Evolutionary conservation across 2,888 invertebrate genomes (phyloP), one percentile per base, ranked within the genome.

Genomic region (Napeogenes sylphis): DNA sequence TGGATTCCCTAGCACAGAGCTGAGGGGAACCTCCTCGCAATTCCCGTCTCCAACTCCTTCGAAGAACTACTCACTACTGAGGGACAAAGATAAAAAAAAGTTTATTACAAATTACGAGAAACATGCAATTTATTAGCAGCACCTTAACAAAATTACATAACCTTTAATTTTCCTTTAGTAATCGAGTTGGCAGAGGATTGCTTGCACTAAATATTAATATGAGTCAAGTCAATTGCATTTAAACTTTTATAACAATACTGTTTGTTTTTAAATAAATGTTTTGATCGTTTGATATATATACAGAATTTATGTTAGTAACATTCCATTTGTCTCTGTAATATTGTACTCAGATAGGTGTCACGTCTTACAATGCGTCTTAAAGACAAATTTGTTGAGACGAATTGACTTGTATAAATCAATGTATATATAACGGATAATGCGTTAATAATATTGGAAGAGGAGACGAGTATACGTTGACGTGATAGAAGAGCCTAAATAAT

Each of bases 1-100:
- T 91, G 91, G 91, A 90, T 91, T 84, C 91, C 91, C 81, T 91
- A 89, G 86, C 91, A 80, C 85, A 88, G 79, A 90, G 88, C 84
- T 87, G 89, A 91, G 87, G 87, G 85, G 84, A 70, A 67, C 73
- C 81, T 81, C 81, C 85, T 83, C 80, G 75, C 74, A 76, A 86
- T 83, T 78, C 83, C 81, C 81, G 81, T 75, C 73, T 87, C 84
- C 72, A 86, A 83, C 78, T 87, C 85, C 77, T 87, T 79, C 65
- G 87, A 86, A 77, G 84, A 83, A 67, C 85, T 86, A 68, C 87
- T 85, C 70, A 79, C 78, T 73, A 76, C 74, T 66, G 71, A 67
- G 47, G 46, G 55, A 35, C 61, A 62, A 55, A 21, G 21, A 21
- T 21, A 62, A 61, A 58, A 61, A 62, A 61, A 58, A 61, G 56